Base-by-base conservation (phyloP, 2,113 vertebrate species). In the Anhinga anhinga region DNA sequence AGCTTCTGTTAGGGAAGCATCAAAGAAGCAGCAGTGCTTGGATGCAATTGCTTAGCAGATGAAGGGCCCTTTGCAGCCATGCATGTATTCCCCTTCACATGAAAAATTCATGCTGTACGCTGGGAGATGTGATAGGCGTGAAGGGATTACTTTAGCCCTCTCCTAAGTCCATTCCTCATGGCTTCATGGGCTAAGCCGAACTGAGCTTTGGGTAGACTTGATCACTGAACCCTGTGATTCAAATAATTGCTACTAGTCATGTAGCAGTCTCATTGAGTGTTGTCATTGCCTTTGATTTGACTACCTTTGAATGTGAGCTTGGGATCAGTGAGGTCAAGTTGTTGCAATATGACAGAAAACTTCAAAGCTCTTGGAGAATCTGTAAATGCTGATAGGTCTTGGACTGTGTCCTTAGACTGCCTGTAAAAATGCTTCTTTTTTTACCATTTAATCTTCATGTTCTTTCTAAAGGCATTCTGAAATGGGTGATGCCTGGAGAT, bases 401-500 rank as follows among this genome's bases (percentile, higher is more conserved):
- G 65, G 56, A 11, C 77, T 50, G 59, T 50, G 74, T 90, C 86
- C 86, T 62, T 55, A 81, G 38, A 47, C 50, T 61, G 76, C 22
- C 55, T 71, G 3, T 18, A 53, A 91, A 86, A 91, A 38, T 7
- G 21, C 25, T 80, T 23, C 26, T 50, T 76, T 71, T 86, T 32
- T 79, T 32, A 26, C 63, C 12, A 1, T 70, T 89, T 86, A 9
- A 59, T 90, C 69, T 84, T 76, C 49, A 5, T 61, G 47, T 56
- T 93, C 81, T 65, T 61, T 82, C 87, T 56, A 15, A 47, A 90
- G 84, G 66, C 65, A 11, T 34, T 76, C 2, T 8, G 81, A 90
- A 85, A 44, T 3, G 16, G 82, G 76, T 79, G 78, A 91, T 82
- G 90, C 95, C 90, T 82, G 73, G 34, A 94, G 95, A 69, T 65